A percentile compares a stretch with the other conserved stretches of the same genome.
These are phyloP conservation scores for Leucoptera coffeella DNA, from an alignment of 2,888 invertebrate genomes.

Conservation along the genomic window DNA sequence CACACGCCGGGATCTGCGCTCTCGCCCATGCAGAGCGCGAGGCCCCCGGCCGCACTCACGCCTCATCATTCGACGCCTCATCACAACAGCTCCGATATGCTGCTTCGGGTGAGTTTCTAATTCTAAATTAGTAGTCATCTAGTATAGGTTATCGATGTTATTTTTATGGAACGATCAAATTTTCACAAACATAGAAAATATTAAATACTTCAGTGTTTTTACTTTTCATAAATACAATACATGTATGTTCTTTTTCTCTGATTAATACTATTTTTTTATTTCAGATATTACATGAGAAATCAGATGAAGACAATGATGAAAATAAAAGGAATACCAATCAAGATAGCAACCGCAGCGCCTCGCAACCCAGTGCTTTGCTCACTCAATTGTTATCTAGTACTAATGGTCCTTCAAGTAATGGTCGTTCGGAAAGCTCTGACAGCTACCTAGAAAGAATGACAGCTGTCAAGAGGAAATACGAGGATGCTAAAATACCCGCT, in stretches of 20 bases:
- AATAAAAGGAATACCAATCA: slow-evolving; percentile 33
- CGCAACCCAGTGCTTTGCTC: slow-evolving; percentile 49
- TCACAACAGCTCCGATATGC: slow-evolving; percentile 50
- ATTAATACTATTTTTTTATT: neutral
- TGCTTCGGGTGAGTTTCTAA: slow-evolving; percentile 29
- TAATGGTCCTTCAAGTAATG: slow-evolving; percentile 27
- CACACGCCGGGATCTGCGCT: slow-evolving; percentile 14
- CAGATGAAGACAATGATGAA: slow-evolving; percentile 70
- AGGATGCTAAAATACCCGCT: slow-evolving; percentile 56
- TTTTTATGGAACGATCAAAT: neutral
- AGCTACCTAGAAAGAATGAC: slow-evolving; percentile 24
- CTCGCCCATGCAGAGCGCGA: slow-evolving; percentile 17
- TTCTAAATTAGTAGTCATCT: neutral
- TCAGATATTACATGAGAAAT: slow-evolving; percentile 76
- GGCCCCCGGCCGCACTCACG: slow-evolving; percentile 12
- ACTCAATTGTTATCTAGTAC: slow-evolving; percentile 40
- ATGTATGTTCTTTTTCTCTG: too few relatives aligned
- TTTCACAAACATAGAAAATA: too few relatives aligned
- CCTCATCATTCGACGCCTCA: slow-evolving; percentile 13
- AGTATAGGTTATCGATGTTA: neutral
- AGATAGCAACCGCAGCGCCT: slow-evolving; percentile 12
- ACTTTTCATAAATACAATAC: too few relatives aligned
- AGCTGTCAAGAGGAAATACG: slow-evolving; percentile 35
- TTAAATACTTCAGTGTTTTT: too few relatives aligned
- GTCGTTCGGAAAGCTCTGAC: slow-evolving; percentile 23